phyloP scores from a whole-genome alignment of 2,113 vertebrate genomes.

The Cyprinodon variegatus region DNA sequence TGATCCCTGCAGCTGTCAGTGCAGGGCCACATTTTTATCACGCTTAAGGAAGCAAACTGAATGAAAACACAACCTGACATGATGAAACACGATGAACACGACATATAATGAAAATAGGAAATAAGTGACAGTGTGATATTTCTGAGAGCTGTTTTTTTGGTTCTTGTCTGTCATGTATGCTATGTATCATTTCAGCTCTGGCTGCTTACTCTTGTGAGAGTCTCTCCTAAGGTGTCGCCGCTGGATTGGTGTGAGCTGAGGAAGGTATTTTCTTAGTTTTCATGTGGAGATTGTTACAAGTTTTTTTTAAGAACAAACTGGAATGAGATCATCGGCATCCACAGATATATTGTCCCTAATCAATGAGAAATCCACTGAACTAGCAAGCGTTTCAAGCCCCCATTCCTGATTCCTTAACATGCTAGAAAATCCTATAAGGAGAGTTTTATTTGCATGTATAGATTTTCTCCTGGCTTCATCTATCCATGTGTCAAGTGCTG shows the following conservation, averaged over 20 bases:
- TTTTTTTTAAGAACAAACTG: conserved; percentile 15
- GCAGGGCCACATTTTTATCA: neutral
- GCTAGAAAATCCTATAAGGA: conserved; percentile 29
- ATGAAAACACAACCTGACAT: neutral
- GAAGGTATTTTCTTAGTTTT: neutral
- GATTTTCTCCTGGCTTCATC: conserved; percentile 40
- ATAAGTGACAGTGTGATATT: neutral
- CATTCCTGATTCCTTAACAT: conserved; percentile 6
- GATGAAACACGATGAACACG: neutral
- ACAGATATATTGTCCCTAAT: conserved; percentile 44
- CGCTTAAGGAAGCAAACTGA: neutral
- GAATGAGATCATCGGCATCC: conserved; percentile 25
- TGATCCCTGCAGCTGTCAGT: neutral
- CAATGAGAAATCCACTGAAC: conserved; percentile 48
- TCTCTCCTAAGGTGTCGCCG: neutral
- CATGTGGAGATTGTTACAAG: neutral
- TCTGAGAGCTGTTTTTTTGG: neutral
- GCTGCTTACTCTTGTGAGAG: neutral
- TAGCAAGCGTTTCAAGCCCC: conserved; percentile 42
- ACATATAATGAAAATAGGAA: neutral
- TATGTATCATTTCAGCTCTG: neutral
- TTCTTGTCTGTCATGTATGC: neutral
- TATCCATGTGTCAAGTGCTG: conserved; percentile 27
- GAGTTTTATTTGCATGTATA: conserved; percentile 63
- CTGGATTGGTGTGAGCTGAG: neutral